phyloP scores from a whole-genome alignment of 2,888 invertebrate species.

The Melolontha melolontha region DNA sequence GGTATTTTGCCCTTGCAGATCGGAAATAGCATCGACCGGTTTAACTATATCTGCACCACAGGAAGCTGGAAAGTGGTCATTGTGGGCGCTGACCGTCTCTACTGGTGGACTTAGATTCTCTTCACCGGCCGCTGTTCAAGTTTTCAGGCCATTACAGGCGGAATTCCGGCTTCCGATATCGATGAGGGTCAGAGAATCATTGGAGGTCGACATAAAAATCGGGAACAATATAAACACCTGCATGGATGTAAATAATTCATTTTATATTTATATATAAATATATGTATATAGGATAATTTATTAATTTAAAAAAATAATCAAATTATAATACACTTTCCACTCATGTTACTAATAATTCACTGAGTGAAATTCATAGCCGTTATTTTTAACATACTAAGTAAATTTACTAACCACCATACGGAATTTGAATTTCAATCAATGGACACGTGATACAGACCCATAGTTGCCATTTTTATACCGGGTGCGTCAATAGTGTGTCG shows the following conservation, averaged over 20 bases:
- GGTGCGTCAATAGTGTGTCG: too few relatives aligned
- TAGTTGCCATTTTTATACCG: too few relatives aligned
- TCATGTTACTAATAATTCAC: too few relatives aligned
- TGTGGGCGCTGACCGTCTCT: constrained; percentile 73
- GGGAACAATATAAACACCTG: constrained; percentile 77
- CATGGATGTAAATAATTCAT: constrained; percentile 78
- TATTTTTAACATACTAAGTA: too few relatives aligned
- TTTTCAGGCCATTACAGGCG: constrained; percentile 73
- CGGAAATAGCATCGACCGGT: constrained; percentile 71
- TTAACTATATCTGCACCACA: constrained; percentile 72
- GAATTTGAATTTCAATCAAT: too few relatives aligned
- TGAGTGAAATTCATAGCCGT: too few relatives aligned
- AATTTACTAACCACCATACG: too few relatives aligned
- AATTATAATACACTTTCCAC: too few relatives aligned
- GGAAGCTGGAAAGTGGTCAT: constrained; percentile 75
- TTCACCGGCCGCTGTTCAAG: constrained; percentile 71
- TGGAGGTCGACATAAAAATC: constrained; percentile 77
- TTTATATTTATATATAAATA: too few relatives aligned
- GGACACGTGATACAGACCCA: too few relatives aligned
- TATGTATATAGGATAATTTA: too few relatives aligned
- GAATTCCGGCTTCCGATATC: constrained; percentile 73
- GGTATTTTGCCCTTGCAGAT: constrained; percentile 60
- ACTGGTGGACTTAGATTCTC: constrained; percentile 69
- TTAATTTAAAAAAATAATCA: too few relatives aligned
- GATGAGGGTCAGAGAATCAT: constrained; percentile 73